Percentiles rank a stretch among this genome's conserved stretches.
phyloP scores from a whole-genome alignment of 2,113 vertebrate species.

The Glaucomys volans region DNA sequence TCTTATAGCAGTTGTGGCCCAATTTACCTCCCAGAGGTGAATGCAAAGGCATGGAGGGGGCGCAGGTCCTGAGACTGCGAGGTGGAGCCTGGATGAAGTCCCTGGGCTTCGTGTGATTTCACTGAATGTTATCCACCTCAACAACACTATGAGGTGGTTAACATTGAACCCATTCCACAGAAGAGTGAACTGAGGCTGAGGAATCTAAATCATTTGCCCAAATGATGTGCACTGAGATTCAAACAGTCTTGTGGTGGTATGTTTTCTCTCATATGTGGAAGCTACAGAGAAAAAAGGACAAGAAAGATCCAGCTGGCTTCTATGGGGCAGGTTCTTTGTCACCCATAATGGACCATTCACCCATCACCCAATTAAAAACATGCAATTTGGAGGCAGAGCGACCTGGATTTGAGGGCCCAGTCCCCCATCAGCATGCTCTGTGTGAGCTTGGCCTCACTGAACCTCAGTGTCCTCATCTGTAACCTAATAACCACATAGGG shows the following conservation, averaged over 20 bases:
- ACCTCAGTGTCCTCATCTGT: neutral
- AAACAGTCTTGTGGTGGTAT: neutral
- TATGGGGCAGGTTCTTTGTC: fast-evolving
- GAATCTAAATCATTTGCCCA: neutral
- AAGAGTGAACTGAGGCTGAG: neutral
- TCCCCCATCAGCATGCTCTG: neutral
- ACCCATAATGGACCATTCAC: neutral
- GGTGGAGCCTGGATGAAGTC: neutral
- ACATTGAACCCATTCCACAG: neutral
- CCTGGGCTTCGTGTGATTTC: neutral
- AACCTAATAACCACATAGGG: neutral
- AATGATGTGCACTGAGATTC: neutral
- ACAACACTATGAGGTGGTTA: neutral
- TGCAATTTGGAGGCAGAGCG: neutral
- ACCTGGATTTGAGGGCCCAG: neutral
- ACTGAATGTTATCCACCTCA: neutral
- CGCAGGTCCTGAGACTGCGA: neutral
- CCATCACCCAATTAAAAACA: neutral
- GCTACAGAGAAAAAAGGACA: too few species aligned
- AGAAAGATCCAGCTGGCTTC: neutral
- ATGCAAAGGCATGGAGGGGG: neutral
- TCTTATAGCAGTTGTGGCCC: neutral
- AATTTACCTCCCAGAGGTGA: neutral
- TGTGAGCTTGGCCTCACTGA: neutral
- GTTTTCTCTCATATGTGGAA: too few species aligned